Evolutionary conservation across 2,888 invertebrate species (phyloP).

Genomic region (Agrochola lota): DNA sequence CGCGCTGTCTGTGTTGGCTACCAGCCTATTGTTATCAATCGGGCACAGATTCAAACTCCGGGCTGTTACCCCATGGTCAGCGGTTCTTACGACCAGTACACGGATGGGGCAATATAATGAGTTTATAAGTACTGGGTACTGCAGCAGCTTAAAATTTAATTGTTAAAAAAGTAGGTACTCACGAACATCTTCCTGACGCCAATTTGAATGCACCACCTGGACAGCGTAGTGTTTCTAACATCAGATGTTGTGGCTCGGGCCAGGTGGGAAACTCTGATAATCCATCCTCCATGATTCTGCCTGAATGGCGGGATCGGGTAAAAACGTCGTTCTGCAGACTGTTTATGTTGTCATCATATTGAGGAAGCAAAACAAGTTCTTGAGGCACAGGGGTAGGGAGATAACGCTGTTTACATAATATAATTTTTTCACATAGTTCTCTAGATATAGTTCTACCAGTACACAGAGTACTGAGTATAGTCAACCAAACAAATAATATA

Average conservation of each 20-base stretch:
- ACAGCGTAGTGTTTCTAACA: background rate
- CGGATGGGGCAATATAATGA: too few species aligned
- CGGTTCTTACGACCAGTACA: too few species aligned
- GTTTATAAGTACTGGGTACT: too few species aligned
- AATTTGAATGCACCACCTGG: background rate
- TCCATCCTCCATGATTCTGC: too few species aligned
- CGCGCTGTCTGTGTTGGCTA: too few species aligned
- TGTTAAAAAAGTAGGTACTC: background rate
- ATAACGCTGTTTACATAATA: background rate
- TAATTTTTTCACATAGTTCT: background rate
- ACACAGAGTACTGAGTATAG: background rate
- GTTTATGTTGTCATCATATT: background rate
- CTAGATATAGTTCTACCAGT: background rate
- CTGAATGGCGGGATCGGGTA: background rate
- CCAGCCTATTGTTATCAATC: too few species aligned
- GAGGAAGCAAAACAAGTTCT: background rate
- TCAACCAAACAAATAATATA: conserved; percentile 2
- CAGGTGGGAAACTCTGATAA: too few species aligned
- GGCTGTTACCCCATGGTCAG: too few species aligned
- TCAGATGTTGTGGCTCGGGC: too few species aligned
- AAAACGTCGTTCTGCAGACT: background rate
- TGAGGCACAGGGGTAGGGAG: background rate
- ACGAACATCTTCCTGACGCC: background rate
- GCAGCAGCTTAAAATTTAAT: too few species aligned
- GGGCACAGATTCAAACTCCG: too few species aligned